phyloP scores from a whole-genome alignment of 2,797 vertebrate genomes.

The Monodelphis domestica region DNA sequence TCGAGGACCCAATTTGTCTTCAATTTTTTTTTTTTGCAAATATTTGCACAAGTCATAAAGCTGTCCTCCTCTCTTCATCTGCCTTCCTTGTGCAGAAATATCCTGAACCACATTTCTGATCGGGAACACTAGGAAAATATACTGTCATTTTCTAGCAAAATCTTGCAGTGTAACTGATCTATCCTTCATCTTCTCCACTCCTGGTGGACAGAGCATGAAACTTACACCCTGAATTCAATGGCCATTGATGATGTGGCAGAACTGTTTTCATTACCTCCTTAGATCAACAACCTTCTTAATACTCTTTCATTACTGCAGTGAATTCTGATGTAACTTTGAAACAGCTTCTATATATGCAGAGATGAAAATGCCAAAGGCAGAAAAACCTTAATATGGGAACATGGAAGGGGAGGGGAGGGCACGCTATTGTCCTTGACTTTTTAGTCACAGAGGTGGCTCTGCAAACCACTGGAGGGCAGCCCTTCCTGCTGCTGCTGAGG shows the following conservation, averaged over 20 bases:
- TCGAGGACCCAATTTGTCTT: background rate
- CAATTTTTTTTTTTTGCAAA: background rate
- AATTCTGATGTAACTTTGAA: background rate
- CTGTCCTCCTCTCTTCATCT: background rate
- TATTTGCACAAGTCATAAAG: background rate
- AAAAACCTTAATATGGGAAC: background rate
- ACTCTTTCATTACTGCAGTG: background rate
- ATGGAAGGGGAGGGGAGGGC: background rate
- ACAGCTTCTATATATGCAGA: background rate
- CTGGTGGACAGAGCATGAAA: background rate
- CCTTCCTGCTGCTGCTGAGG: slow-evolving; percentile 5
- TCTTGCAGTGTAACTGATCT: background rate
- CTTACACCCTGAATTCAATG: background rate
- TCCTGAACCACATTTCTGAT: background rate
- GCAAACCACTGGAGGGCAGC: slow-evolving; percentile 49
- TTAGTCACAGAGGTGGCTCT: background rate
- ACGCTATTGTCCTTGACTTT: background rate
- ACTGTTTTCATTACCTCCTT: background rate
- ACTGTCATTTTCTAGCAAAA: background rate
- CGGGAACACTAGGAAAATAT: background rate
- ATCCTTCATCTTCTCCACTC: background rate
- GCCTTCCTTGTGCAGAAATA: background rate
- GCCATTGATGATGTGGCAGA: background rate
- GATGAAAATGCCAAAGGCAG: slow-evolving; percentile 33
- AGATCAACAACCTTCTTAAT: background rate